These are phyloP conservation scores for Melanostigma gelatinosum DNA, from an alignment of 2,113 vertebrate species.

Conservation along the genomic window DNA sequence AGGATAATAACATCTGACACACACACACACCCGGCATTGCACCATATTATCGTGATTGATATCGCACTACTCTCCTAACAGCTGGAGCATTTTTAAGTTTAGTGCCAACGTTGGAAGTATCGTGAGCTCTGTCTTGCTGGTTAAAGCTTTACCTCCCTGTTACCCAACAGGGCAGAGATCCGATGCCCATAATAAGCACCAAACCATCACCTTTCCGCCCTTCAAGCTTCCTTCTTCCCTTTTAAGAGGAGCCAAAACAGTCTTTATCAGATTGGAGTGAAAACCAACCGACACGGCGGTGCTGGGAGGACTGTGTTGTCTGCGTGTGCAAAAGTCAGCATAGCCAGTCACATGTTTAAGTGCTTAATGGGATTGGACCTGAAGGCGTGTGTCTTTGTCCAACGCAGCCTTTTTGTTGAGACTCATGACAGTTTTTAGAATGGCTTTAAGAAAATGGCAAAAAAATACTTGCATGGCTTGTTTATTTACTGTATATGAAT, in stretches of 20 bases:
- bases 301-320: constrained; percentile 16
- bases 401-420: constrained; percentile 46
- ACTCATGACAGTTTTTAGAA: neutral
- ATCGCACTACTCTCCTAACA: neutral
- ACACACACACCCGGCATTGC: neutral
- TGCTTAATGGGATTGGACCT: constrained; percentile 70
- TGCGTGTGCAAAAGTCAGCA: constrained; percentile 46
- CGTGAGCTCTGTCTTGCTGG: neutral
- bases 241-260: constrained; percentile 42
- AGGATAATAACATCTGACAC: too few relatives aligned
- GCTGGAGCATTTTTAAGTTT: constrained; percentile 1
- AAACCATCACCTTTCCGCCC: constrained; percentile 19
- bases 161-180: constrained; percentile 36
- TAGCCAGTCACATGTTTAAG: constrained; percentile 72
- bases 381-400: constrained; percentile 40
- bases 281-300: constrained; percentile 8
- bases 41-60: neutral
- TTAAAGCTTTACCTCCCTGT: constrained; percentile 10
- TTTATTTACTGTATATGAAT: neutral
- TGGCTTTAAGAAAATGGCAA: too few relatives aligned
- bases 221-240: constrained; percentile 32
- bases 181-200: constrained; percentile 42
- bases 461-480: neutral
- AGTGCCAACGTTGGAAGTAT: neutral
- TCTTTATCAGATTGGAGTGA: constrained; percentile 44